phyloP scores from a whole-genome alignment of 1,140 invertebrate genomes.

The Hyles euphorbiae region DNA sequence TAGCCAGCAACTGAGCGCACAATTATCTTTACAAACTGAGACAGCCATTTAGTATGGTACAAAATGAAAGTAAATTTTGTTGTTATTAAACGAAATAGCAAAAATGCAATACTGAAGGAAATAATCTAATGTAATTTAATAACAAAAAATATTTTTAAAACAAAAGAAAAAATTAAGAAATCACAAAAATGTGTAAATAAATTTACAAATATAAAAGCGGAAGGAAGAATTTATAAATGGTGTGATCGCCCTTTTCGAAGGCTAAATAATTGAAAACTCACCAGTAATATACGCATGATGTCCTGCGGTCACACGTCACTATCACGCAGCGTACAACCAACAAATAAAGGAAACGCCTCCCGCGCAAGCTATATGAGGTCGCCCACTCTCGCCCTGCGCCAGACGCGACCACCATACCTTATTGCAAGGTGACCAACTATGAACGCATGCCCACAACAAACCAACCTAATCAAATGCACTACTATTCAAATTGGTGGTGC shows the following conservation, averaged over 20 bases:
- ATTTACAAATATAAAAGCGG: no score
- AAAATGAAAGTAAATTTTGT: no score
- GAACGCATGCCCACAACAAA: conserved; percentile 36
- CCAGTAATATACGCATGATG: conserved; percentile 67
- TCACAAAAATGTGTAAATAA: no score
- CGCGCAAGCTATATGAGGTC: conserved; percentile 69
- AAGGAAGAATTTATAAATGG: no score
- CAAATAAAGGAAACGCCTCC: conserved; percentile 70
- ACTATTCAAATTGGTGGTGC: conserved; percentile 51
- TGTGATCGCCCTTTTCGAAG: conserved; percentile 23
- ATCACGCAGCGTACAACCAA: conserved; percentile 58
- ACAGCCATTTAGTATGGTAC: no score
- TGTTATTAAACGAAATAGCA: no score
- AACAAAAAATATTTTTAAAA: no score
- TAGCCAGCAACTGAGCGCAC: no score
- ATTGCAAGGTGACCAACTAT: conserved; percentile 65
- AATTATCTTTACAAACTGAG: no score
- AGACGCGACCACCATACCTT: conserved; percentile 65
- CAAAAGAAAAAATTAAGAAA: no score
- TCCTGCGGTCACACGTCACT: conserved; percentile 59
- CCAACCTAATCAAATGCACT: conserved; percentile 38
- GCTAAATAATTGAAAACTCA: conserved; percentile 41
- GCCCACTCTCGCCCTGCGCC: conserved; percentile 66
- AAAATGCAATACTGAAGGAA: no score
- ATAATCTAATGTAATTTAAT: no score